Conservation (phyloP, 2,113 vertebrate genomes). For the Dipodomys spectabilis region DNA sequence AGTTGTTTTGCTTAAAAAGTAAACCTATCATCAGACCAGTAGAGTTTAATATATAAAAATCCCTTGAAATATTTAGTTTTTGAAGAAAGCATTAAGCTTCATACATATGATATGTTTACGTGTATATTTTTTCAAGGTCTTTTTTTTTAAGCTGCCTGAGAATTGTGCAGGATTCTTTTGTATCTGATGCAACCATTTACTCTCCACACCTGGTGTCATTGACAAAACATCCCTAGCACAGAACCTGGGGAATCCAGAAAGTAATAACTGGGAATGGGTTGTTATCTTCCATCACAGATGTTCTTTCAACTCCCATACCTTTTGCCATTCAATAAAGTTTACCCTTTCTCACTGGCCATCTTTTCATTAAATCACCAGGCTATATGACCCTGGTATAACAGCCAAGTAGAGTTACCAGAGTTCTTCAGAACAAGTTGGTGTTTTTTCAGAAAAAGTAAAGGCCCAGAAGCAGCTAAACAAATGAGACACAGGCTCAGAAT, state of each 20-base stretch:
- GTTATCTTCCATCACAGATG: not conserved
- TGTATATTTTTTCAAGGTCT: too few relatives aligned
- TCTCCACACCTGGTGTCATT: not conserved
- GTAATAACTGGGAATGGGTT: not conserved
- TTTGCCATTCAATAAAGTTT: constrained; percentile 1
- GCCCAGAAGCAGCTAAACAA: not conserved
- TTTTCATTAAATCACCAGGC: not conserved
- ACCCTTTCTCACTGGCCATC: not conserved
- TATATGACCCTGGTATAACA: not conserved
- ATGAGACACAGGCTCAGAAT: not conserved
- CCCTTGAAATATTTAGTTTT: not conserved
- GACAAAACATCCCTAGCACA: not conserved
- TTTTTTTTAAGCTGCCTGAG: not conserved
- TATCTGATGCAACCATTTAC: not conserved
- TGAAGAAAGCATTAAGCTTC: not conserved
- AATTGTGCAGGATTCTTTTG: not conserved
- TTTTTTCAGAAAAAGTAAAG: not conserved
- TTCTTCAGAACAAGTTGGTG: not conserved
- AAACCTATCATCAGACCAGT: not conserved
- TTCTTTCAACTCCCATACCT: not conserved
- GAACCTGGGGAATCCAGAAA: not conserved
- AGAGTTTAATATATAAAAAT: not conserved
- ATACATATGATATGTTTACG: not conserved
- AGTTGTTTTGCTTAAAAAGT: not conserved
- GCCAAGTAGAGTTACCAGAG: not conserved